A percentile compares a stretch with the other conserved stretches of the same genome.
Evolutionary conservation across 2,888 invertebrate species (phyloP).

Genomic region (Aricia artaxerxes): DNA sequence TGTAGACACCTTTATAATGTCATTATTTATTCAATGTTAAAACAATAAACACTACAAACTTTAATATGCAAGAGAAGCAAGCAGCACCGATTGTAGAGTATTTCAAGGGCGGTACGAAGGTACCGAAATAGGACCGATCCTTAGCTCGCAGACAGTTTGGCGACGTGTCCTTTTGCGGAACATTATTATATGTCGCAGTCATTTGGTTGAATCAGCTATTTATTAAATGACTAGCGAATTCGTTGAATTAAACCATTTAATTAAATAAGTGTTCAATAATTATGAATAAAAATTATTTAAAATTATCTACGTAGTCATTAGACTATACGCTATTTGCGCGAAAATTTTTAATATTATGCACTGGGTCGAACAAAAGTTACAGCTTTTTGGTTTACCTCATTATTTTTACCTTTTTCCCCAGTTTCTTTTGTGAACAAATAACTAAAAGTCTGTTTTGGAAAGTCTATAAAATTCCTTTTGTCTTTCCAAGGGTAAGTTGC

Average conservation of each 20-base stretch:
- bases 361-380: not conserved
- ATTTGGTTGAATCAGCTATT: too few relatives aligned
- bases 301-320: too few relatives aligned
- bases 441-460: not conserved
- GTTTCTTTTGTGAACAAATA: not conserved
- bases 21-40: not conserved
- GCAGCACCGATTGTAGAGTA: not conserved
- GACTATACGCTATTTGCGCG: not conserved
- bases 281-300: too few relatives aligned
- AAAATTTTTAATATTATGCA: not conserved
- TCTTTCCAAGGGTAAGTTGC: constrained; percentile 2
- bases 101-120: constrained; percentile 2
- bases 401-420: not conserved
- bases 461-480: constrained; percentile 15
- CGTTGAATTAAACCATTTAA: too few relatives aligned
- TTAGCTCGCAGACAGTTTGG: constrained; percentile 3
- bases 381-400: not conserved
- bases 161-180: not conserved
- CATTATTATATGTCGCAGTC: not conserved
- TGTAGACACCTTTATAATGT: too few relatives aligned
- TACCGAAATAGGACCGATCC: not conserved
- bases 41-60: not conserved
- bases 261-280: too few relatives aligned
- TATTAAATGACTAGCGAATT: too few relatives aligned
- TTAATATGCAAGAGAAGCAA: not conserved